Percentiles rank a stretch among this genome's conserved stretches.
Conservation (phyloP, 2,797 vertebrate species). For the Periophthalmus magnuspinnatus region DNA sequence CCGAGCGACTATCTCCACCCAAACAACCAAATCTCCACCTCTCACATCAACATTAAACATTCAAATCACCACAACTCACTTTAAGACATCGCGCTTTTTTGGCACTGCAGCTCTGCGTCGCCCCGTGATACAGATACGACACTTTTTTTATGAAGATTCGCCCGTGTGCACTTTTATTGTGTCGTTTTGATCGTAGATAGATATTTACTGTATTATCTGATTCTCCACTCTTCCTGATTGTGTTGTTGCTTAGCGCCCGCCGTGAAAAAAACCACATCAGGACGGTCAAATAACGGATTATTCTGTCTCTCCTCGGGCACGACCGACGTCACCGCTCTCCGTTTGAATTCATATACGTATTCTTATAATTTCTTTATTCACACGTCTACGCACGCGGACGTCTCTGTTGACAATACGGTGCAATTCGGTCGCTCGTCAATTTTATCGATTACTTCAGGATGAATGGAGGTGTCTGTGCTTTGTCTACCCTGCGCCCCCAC, state of each 20-base stretch:
- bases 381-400: slow-evolving; percentile 8
- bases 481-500: slow-evolving; percentile 48
- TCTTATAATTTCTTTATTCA: slow-evolving; percentile 36
- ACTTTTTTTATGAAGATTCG: slow-evolving; percentile 17
- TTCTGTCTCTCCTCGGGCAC: slow-evolving; percentile 24
- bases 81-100: too few species aligned
- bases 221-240: slow-evolving; percentile 1
- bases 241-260: slow-evolving; percentile 4
- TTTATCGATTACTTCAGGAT: slow-evolving; percentile 80
- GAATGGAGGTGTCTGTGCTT: slow-evolving; percentile 73
- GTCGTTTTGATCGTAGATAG: slow-evolving; percentile 22
- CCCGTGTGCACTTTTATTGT: slow-evolving; percentile 5
- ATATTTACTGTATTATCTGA: slow-evolving; percentile 19
- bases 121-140: neutral
- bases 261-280: slow-evolving; percentile 14
- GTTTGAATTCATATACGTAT: slow-evolving; percentile 34
- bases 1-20: too few species aligned
- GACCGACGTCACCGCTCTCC: slow-evolving; percentile 5
- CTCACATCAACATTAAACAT: neutral
- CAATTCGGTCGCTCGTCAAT: slow-evolving; percentile 74
- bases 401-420: slow-evolving; percentile 64
- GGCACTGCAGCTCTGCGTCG: neutral
- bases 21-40: neutral
- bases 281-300: slow-evolving; percentile 44
- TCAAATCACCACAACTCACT: too few species aligned